phyloP scores from a whole-genome alignment of 1,140 invertebrate species.

The Hydropsyche tenuis region DNA sequence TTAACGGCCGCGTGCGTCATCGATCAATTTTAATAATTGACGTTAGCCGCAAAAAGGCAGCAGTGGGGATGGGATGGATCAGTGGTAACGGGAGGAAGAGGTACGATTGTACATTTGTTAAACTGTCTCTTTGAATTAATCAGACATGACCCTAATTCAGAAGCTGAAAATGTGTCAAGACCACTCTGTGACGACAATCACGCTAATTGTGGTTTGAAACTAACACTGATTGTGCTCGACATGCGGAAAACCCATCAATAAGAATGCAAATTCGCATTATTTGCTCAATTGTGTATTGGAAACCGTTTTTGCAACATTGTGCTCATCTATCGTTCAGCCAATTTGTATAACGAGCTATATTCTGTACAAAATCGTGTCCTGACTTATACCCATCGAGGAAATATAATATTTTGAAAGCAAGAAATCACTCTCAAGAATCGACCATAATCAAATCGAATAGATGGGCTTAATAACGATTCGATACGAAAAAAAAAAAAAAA shows the following conservation, averaged over 20 bases:
- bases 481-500: background rate
- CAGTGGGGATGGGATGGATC: background rate
- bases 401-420: too few species aligned
- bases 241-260: too few species aligned
- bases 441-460: background rate
- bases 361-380: too few species aligned
- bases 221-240: background rate
- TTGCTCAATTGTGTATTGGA: too few species aligned
- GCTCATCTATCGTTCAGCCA: too few species aligned
- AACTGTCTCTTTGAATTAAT: conserved; percentile 6
- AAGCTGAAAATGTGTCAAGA: conserved; percentile 18
- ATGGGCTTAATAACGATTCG: background rate
- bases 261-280: too few species aligned
- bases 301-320: too few species aligned
- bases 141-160: conserved; percentile 18
- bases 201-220: too few species aligned
- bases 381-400: too few species aligned
- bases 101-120: background rate
- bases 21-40: conserved; percentile 44
- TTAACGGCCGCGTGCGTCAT: conserved; percentile 41
- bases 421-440: background rate
- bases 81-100: background rate
- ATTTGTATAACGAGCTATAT: too few species aligned
- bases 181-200: too few species aligned
- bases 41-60: background rate